These are phyloP conservation scores for Idris sp. DNA, from an alignment of 1,140 invertebrate genomes.

Conservation along the genomic window DNA sequence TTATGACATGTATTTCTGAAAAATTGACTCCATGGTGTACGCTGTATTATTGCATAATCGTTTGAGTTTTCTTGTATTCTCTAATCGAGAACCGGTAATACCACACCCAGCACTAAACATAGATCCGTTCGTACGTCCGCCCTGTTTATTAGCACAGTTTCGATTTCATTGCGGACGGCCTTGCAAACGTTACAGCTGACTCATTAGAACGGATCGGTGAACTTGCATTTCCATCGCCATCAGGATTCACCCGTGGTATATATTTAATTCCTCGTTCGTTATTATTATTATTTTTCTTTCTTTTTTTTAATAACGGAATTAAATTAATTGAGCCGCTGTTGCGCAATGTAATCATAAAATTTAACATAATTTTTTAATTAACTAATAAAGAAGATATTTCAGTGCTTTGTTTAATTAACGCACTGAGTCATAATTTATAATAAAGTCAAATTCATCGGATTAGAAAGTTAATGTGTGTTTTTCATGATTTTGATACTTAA, in stretches of 20 bases:
- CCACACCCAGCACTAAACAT: conserved; percentile 70
- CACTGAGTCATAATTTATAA: conserved; percentile 16
- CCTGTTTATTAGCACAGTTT: conserved; percentile 65
- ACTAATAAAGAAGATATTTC: not conserved
- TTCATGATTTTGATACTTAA: conserved; percentile 7
- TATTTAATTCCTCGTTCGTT: no score
- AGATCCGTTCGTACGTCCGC: conserved; percentile 64
- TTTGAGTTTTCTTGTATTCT: conserved; percentile 62
- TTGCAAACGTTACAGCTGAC: conserved; percentile 66
- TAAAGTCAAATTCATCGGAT: conserved; percentile 45
- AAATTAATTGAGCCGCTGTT: no score
- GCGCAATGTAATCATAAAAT: no score
- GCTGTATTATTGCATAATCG: conserved; percentile 59
- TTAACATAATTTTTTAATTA: conserved; percentile 2
- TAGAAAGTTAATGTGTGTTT: conserved; percentile 41
- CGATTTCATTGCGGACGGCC: conserved; percentile 63
- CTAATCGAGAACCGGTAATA: conserved; percentile 68
- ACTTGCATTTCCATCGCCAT: conserved; percentile 42
- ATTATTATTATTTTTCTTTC: no score
- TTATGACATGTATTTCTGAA: conserved; percentile 27
- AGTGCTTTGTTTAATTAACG: conserved; percentile 6
- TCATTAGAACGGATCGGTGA: conserved; percentile 68
- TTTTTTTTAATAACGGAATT: no score
- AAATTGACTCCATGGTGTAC: conserved; percentile 35
- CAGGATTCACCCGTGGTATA: conserved; percentile 40